Percentiles rank a stretch among this genome's conserved stretches.
Evolutionary conservation across 2,888 invertebrate species (phyloP).

Genomic region (Merodon equestris): DNA sequence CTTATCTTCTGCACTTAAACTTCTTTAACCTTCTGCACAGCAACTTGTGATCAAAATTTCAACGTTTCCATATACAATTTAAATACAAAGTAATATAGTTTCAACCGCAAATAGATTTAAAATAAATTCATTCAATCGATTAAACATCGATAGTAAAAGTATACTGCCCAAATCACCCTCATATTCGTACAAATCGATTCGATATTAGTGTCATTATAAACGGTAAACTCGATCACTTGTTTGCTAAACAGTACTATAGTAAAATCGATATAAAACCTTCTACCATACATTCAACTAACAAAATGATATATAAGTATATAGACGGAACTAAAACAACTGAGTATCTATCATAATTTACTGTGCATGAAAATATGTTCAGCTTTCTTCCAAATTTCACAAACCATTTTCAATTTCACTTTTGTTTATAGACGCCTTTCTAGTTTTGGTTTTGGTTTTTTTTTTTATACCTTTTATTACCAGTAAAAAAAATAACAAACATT

Average conservation of each 20-base stretch:
- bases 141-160: constrained; percentile 32
- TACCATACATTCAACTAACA: constrained; percentile 21
- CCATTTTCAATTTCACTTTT: constrained; percentile 60
- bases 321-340: constrained; percentile 13
- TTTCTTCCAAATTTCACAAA: constrained; percentile 68
- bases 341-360: constrained; percentile 44
- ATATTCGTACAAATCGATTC: constrained; percentile 40
- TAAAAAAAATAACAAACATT: too few relatives aligned
- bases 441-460: not conserved
- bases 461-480: too few relatives aligned
- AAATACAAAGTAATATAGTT: not conserved
- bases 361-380: constrained; percentile 60
- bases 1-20: constrained; percentile 50
- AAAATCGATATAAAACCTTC: constrained; percentile 36
- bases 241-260: constrained; percentile 38
- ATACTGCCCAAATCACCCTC: constrained; percentile 59
- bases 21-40: constrained; percentile 43
- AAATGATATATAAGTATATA: constrained; percentile 8
- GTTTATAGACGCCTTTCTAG: not conserved
- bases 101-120: constrained; percentile 11
- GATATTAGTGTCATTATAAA: constrained; percentile 40
- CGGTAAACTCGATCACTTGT: constrained; percentile 44
- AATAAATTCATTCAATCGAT: constrained; percentile 29
- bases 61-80: constrained; percentile 22
- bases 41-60: constrained; percentile 45